Evolutionary conservation across 2,888 invertebrate genomes (phyloP), one percentile per base, ranked within the genome.

Genomic region (Drosophila monieri): DNA sequence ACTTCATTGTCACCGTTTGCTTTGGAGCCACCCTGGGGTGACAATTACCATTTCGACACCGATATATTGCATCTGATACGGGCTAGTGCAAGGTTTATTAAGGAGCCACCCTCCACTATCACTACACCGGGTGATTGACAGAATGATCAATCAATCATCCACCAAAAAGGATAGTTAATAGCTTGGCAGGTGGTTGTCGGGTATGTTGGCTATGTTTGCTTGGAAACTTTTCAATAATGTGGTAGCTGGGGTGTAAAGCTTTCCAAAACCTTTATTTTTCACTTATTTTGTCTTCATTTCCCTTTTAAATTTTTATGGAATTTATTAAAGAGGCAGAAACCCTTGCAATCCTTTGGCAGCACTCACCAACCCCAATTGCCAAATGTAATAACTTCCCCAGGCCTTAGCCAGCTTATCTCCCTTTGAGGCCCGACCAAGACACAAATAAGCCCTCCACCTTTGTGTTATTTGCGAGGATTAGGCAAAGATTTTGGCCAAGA

Each of bases 401-500:
- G 49, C 25, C 18, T 62, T 44, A 21, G 25, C 10, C 10, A 14
- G 27, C 62, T 49, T 60, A 61, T 60, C 61, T 64, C 14, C 65
- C 6, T 37, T 41, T 64, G 64, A 47, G 14, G 64, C 39, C 65
- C n/a, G n/a, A 23, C 32, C 32, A 25, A 15, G 15, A n/a, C 18
- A 25, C n/a, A 47, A 43, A 12, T 41, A 43, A 12, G 23, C 41
- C 21, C 12, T n/a, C 27, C 21, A 64, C 49, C 64, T 55, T 47
- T 56, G 53, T 58, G 53, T 52, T 59, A 68, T 53, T 47, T 12
- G n/a, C 12, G 9, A 25, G 76, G 79, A 76, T 85, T 81, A 71
- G 35, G 6, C 43, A 30, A 64, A 25, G 59, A 41, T 49, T 64
- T 66, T 39, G 37, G 18, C 44, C 14, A 43, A 48, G 48, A 48